These are phyloP conservation scores for Caenorhabditis remanei DNA, from an alignment of 1,140 invertebrate species.

Conservation along the genomic window DNA sequence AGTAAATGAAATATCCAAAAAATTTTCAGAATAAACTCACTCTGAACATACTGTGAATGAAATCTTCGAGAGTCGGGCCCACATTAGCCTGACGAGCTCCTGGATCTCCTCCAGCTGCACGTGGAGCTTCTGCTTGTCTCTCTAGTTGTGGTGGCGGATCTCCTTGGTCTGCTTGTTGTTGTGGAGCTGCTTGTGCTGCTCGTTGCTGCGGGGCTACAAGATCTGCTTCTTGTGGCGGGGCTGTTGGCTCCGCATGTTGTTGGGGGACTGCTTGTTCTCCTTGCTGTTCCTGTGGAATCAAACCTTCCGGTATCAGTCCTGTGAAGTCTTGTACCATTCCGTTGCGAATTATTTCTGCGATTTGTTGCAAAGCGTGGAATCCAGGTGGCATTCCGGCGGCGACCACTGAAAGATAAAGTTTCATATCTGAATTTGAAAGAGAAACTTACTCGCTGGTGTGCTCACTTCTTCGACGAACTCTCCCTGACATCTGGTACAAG, in stretches of 20 bases:
- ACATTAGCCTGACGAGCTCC: not conserved
- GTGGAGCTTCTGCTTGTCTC: not conserved
- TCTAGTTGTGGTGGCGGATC: not conserved
- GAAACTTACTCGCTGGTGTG: slow-evolving; percentile 11
- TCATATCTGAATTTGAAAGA: not conserved
- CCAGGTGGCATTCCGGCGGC: not conserved
- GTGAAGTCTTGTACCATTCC: not conserved
- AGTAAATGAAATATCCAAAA: not conserved
- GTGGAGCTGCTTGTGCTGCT: not conserved
- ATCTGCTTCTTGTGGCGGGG: too few relatives aligned
- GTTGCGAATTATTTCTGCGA: not conserved
- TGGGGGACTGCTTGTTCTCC: too few relatives aligned
- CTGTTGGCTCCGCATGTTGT: too few relatives aligned
- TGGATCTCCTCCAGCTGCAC: slow-evolving; percentile 7
- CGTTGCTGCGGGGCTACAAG: not conserved
- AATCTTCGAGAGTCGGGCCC: not conserved
- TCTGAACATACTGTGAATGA: slow-evolving; percentile 30
- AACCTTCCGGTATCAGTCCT: not conserved
- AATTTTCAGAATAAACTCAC: not conserved
- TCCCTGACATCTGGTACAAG: slow-evolving; percentile 29
- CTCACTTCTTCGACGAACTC: slow-evolving; percentile 8
- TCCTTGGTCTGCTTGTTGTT: not conserved
- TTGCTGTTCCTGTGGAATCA: too few relatives aligned
- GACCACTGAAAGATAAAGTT: not conserved
- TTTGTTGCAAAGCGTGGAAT: not conserved